These are phyloP conservation scores for Cerceris ruficornis DNA, from an alignment of 2,888 invertebrate species.

Conservation along the genomic window DNA sequence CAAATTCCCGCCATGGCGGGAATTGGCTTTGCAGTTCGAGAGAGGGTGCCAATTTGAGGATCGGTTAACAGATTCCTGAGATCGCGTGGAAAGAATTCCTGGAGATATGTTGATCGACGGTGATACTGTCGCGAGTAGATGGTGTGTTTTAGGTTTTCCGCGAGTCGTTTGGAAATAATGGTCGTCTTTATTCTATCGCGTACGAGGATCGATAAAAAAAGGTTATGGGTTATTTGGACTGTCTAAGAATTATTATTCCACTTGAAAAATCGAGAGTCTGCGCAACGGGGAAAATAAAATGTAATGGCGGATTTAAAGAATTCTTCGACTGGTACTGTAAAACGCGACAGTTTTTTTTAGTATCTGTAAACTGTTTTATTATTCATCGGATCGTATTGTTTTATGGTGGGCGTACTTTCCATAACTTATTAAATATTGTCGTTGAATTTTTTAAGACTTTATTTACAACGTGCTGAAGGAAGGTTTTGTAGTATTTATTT, in stretches of 20 bases:
- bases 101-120: not conserved
- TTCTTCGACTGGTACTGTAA: no score
- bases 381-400: no score
- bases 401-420: no score
- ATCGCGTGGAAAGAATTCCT: constrained; percentile 4
- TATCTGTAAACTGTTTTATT: no score
- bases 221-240: not conserved
- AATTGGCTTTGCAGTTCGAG: constrained; percentile 49
- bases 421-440: no score
- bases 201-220: constrained; percentile 2
- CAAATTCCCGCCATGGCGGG: constrained; percentile 41
- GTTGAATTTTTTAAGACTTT: no score
- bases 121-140: not conserved
- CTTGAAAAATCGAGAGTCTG: no score
- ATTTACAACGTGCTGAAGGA: no score
- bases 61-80: not conserved
- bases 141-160: constrained; percentile 5
- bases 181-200: constrained; percentile 13
- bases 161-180: constrained; percentile 11
- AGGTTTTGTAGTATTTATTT: no score
- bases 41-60: constrained; percentile 13
- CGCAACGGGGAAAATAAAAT: not conserved
- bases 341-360: no score
- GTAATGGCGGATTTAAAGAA: no score
- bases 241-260: no score